Percentiles rank a stretch among this genome's conserved stretches.
phyloP scores from a whole-genome alignment of 2,113 vertebrate genomes.

The Eurystomus gularis region DNA sequence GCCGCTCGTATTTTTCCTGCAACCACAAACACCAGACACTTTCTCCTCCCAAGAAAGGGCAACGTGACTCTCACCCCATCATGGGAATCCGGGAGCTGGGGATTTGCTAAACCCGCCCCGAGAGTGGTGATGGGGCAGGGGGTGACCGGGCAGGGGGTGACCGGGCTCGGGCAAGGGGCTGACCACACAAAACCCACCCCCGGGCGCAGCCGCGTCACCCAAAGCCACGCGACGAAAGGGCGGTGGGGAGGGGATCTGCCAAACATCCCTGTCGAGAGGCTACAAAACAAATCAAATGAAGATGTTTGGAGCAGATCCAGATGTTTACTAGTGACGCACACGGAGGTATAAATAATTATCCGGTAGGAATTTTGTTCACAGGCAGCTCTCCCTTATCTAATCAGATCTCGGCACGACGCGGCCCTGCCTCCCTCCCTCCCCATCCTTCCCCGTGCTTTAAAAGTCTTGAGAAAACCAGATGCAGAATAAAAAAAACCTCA shows the following conservation, averaged over 20 bases:
- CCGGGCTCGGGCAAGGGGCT: fast-evolving
- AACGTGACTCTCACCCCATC: not conserved
- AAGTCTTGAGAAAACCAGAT: slow-evolving; percentile 47
- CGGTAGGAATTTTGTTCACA: slow-evolving; percentile 26
- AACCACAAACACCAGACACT: not conserved
- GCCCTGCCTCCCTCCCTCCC: not conserved
- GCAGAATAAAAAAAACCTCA: not conserved
- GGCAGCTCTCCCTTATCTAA: slow-evolving; percentile 42
- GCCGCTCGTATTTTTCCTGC: not conserved
- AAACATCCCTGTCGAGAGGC: not conserved
- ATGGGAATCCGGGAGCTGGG: not conserved
- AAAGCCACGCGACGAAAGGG: not conserved
- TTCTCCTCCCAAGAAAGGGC: not conserved
- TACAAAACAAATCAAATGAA: not conserved
- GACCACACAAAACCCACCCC: not conserved
- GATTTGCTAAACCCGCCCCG: not conserved
- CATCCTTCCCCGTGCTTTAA: not conserved
- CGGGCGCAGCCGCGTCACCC: not conserved
- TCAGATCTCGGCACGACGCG: not conserved
- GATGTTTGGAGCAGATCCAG: slow-evolving; percentile 49
- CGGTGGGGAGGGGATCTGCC: not conserved
- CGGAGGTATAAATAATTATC: slow-evolving; percentile 55
- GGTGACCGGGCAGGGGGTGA: no score
- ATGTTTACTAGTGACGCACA: slow-evolving; percentile 56
- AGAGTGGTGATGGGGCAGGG: fast-evolving